A percentile compares a stretch with the other conserved stretches of the same genome.
Evolutionary conservation across 1,140 invertebrate species (phyloP).

Genomic region (Ylistrum balloti): DNA sequence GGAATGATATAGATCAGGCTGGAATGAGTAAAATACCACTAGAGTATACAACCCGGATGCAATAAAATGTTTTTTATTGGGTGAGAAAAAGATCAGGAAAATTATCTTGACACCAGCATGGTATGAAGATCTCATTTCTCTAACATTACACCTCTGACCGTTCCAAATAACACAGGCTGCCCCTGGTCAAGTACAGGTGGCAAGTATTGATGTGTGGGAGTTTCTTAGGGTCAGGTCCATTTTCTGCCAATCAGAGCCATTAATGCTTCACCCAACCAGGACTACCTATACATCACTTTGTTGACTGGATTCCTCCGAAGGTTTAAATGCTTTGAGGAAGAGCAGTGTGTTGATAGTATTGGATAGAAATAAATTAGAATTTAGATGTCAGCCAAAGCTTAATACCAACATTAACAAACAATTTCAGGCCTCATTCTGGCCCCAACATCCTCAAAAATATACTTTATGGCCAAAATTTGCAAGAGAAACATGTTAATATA

Average conservation of each 20-base stretch:
- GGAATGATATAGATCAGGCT: background rate
- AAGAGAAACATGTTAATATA: background rate
- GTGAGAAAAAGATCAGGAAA: background rate
- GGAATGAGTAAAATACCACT: background rate
- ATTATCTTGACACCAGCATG: constrained; percentile 1
- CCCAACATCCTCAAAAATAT: background rate
- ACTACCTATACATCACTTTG: background rate
- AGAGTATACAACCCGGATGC: background rate
- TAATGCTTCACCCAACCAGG: background rate
- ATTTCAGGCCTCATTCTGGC: background rate
- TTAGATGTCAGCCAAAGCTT: constrained; percentile 16
- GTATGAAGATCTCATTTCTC: background rate
- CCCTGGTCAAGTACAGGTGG: background rate
- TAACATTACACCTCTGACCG: background rate
- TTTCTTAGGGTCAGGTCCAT: background rate
- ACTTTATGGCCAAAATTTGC: constrained; percentile 33
- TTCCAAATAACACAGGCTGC: constrained; percentile 32
- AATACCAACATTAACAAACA: background rate
- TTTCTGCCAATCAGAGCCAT: background rate
- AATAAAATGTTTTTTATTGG: constrained; percentile 7
- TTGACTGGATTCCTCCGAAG: background rate
- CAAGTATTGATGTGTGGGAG: background rate
- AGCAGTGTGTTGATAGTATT: background rate
- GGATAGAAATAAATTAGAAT: constrained; percentile 23
- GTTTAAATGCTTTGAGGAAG: background rate